Base-by-base conservation (phyloP, 2,797 vertebrate species). In the Loriculus beryllinus region DNA sequence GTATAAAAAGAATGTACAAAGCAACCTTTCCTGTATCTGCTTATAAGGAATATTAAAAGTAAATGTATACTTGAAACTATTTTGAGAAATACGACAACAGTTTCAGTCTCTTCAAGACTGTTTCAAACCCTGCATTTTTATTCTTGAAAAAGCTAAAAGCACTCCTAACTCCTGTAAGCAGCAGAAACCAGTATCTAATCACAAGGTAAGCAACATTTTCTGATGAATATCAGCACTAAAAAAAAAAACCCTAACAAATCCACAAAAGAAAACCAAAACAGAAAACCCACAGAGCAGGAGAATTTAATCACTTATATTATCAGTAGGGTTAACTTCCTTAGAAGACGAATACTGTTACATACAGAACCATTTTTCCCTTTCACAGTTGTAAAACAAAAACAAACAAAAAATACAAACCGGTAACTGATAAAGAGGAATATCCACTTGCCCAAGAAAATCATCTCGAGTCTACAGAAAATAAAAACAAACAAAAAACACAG, bases 381-480 rank as follows among this genome's bases (percentile, higher is more conserved):
- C 19, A 28, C 4, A 87, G 12, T 59, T 5, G 63, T 74, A 71
- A 82, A 90, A 67, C 29, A 71, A 80, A 65, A 89, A 9, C 13
- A 74, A 85, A 93, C 65, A 68, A 72, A 45, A 80, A 75, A 84
- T 96, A 98, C 98, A 86, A 96, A 98, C 98, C 97, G 99, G 99
- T 93, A 99, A 98, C 92, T 99, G 99, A 96, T 98, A 98, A 92
- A 99, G 98, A 93, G 99, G 99, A 88, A 99, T 97, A 83, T 99
- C 99, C 97, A 99, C 99, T 97, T 99, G 99, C 80, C 99, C 99
- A 42, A 99, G 98, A 95, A 99, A 99, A 98, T 99, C 99, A 98
- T 99, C 99, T 96, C 99, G 98, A 79, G 99, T 99, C 99, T 99
- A 75, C 2, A 68, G 92, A 84, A 83, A 83, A 97, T 76, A 92